Conservation (phyloP, 2,797 vertebrate genomes). For the Chelidonichthys spinosus region DNA sequence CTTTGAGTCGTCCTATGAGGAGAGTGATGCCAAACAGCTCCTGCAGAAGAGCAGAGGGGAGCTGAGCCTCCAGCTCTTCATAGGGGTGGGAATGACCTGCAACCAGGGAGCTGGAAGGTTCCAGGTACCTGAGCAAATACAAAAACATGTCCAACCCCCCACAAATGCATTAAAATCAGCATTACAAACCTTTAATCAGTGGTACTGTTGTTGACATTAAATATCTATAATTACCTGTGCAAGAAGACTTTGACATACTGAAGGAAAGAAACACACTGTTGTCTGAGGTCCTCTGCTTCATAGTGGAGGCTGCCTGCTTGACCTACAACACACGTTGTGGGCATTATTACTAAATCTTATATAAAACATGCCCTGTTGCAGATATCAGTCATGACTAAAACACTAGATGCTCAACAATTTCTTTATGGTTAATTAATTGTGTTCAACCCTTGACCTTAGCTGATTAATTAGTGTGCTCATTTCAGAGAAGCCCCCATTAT, state of each 20-base stretch:
- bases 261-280: constrained; percentile 91
- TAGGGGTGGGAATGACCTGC: constrained; percentile 82
- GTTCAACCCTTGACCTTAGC: background rate
- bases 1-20: constrained; percentile 87
- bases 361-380: constrained; percentile 17
- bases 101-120: constrained; percentile 81
- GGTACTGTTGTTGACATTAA: background rate
- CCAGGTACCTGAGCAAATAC: constrained; percentile 61
- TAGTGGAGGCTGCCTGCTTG: constrained; percentile 89
- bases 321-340: constrained; percentile 79
- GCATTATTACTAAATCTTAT: constrained; percentile 6
- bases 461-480: background rate
- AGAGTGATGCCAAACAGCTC: constrained; percentile 90
- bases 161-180: background rate
- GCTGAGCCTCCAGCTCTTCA: constrained; percentile 85
- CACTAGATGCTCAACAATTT: background rate
- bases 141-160: background rate
- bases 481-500: background rate
- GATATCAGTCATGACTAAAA: constrained; percentile 2
- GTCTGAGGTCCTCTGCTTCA: constrained; percentile 90
- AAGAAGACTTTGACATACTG: constrained; percentile 95
- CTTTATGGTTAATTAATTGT: background rate
- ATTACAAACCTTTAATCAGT: background rate
- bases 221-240: constrained; percentile 87
- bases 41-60: constrained; percentile 91